Percentiles rank a stretch among this genome's conserved stretches.
These are phyloP conservation scores for Andrena haemorrhoa DNA, from an alignment of 2,888 invertebrate species.

Conservation along the genomic window DNA sequence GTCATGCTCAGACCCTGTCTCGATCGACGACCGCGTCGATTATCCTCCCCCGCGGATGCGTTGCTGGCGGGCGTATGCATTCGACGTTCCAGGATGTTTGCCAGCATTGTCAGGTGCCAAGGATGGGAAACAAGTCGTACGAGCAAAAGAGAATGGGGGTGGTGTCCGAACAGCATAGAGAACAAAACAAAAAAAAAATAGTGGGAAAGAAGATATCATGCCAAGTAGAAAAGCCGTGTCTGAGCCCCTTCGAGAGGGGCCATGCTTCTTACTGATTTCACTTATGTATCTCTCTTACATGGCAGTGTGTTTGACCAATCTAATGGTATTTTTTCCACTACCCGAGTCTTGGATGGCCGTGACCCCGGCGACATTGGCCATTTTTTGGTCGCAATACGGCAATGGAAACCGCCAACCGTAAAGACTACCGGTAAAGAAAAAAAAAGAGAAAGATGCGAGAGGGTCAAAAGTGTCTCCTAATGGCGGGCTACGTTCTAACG, in stretches of 20 bases:
- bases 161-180: constrained; percentile 15
- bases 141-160: not conserved
- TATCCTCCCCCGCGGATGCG: constrained; percentile 20
- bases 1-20: constrained; percentile 60
- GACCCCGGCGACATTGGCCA: constrained; percentile 86
- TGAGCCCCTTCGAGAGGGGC: constrained; percentile 75
- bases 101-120: not conserved
- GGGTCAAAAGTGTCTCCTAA: constrained; percentile 62
- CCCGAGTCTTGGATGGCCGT: constrained; percentile 84
- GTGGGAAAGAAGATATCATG: constrained; percentile 75
- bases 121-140: not conserved
- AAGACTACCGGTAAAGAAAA: constrained; percentile 89
- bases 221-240: constrained; percentile 81
- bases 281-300: constrained; percentile 81
- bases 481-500: constrained; percentile 61
- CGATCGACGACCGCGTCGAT: constrained; percentile 23
- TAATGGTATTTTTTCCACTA: constrained; percentile 85
- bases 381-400: constrained; percentile 97
- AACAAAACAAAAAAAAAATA: constrained; percentile 39
- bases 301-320: constrained; percentile 84
- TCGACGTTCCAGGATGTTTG: constrained; percentile 23
- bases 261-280: constrained; percentile 78
- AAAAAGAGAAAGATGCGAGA: constrained; percentile 78
- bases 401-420: constrained; percentile 98
- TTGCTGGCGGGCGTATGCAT: not conserved